Percentiles rank a stretch among this genome's conserved stretches.
These are phyloP conservation scores for Tamias sibiricus DNA, from an alignment of 2,113 vertebrate genomes.

Conservation along the genomic window DNA sequence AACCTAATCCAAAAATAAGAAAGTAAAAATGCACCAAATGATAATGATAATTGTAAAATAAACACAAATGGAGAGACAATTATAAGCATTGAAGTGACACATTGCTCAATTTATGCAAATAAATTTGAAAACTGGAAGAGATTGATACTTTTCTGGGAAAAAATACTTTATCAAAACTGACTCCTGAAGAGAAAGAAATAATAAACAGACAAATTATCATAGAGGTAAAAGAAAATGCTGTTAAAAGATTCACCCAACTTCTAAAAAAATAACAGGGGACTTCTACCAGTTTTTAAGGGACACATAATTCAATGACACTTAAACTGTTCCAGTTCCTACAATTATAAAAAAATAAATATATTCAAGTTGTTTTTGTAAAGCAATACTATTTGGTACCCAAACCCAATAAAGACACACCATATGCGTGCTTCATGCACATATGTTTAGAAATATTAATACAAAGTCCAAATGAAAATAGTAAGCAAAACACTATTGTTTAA, in stretches of 20 bases:
- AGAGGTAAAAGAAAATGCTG: slow-evolving; percentile 17
- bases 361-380: slow-evolving; percentile 10
- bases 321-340: neutral
- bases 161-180: slow-evolving; percentile 66
- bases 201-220: slow-evolving; percentile 15
- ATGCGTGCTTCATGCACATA: neutral
- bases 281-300: slow-evolving; percentile 9
- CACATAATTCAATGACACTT: neutral
- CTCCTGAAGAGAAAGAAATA: slow-evolving; percentile 73
- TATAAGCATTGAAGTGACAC: neutral
- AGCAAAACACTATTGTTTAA: neutral
- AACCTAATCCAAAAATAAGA: neutral
- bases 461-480: slow-evolving; percentile 49
- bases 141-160: slow-evolving; percentile 19
- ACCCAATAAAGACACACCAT: neutral
- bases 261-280: neutral
- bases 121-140: slow-evolving; percentile 34
- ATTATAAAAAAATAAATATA: neutral
- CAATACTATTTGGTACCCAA: neutral
- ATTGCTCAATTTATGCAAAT: slow-evolving; percentile 3
- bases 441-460: neutral
- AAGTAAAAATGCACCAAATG: slow-evolving; percentile 25
- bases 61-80: neutral
- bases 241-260: neutral
- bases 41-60: slow-evolving; percentile 18